A percentile compares a stretch with the other conserved stretches of the same genome.
These are phyloP conservation scores for Agrochola lota DNA, from an alignment of 2,888 invertebrate genomes.

Conservation along the genomic window DNA sequence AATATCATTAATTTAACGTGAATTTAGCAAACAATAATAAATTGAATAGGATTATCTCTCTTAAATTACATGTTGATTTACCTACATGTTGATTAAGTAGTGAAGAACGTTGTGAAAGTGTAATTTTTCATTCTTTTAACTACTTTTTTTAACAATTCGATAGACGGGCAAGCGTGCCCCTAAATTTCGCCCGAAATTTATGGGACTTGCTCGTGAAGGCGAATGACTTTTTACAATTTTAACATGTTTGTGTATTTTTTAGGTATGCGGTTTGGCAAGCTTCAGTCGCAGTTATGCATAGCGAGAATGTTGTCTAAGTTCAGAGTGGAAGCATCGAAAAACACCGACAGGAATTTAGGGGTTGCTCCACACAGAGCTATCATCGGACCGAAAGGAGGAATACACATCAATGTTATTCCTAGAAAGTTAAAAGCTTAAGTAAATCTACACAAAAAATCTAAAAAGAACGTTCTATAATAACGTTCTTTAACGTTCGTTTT, in stretches of 20 bases:
- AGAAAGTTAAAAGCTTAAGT: constrained; percentile 29
- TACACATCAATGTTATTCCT: constrained; percentile 57
- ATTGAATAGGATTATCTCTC: no score
- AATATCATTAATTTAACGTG: no score
- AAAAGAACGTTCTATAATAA: not conserved
- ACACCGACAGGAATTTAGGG: constrained; percentile 59
- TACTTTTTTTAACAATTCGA: no score
- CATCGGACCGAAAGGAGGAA: constrained; percentile 59
- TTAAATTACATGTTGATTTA: no score
- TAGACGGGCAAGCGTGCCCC: no score
- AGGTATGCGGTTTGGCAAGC: constrained; percentile 78
- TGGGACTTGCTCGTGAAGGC: no score
- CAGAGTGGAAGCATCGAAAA: constrained; percentile 69
- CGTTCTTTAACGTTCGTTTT: no score
- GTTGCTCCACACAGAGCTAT: constrained; percentile 48
- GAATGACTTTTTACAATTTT: not conserved
- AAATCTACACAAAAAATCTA: not conserved
- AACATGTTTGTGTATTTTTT: constrained; percentile 30
- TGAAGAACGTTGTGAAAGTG: no score
- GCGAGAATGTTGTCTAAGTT: constrained; percentile 72
- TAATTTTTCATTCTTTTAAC: no score
- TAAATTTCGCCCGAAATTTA: no score
- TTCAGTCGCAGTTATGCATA: constrained; percentile 73
- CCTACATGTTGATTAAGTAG: no score
- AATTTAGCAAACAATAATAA: no score